A percentile compares a stretch with the other conserved stretches of the same genome.
Conservation (phyloP, 2,113 vertebrate species). For the Fukomys damarensis region DNA sequence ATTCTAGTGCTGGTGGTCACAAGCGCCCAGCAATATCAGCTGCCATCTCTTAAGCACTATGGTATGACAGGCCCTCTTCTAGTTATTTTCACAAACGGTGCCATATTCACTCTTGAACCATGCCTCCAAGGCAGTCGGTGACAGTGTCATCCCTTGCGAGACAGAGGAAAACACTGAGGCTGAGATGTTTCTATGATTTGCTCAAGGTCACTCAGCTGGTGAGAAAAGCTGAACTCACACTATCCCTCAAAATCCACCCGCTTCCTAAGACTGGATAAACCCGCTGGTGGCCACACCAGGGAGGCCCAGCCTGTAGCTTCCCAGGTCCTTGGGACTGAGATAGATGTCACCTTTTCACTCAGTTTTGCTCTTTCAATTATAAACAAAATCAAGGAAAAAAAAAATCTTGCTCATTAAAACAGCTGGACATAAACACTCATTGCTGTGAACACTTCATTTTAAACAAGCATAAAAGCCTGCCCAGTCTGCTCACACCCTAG, state of each 20-base stretch:
- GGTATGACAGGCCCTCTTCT: not conserved
- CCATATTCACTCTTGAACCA: not conserved
- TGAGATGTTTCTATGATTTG: not conserved
- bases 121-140: not conserved
- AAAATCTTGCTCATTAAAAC: not conserved
- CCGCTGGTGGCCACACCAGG: no score
- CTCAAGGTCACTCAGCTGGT: not conserved
- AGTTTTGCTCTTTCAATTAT: slow-evolving; percentile 4
- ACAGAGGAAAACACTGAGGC: slow-evolving; percentile 41
- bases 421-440: not conserved
- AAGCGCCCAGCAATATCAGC: not conserved
- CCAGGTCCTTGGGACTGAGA: not conserved
- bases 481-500: not conserved
- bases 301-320: not conserved
- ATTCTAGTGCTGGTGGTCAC: not conserved
- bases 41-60: not conserved
- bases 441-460: not conserved
- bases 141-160: not conserved
- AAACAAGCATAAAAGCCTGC: not conserved
- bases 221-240: not conserved
- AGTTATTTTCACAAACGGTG: not conserved
- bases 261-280: not conserved
- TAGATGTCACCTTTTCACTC: not conserved
- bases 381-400: slow-evolving; percentile 9
- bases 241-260: not conserved